These are phyloP conservation scores for Apogon talboti DNA, from an alignment of 2,797 vertebrate genomes.

Conservation along the genomic window DNA sequence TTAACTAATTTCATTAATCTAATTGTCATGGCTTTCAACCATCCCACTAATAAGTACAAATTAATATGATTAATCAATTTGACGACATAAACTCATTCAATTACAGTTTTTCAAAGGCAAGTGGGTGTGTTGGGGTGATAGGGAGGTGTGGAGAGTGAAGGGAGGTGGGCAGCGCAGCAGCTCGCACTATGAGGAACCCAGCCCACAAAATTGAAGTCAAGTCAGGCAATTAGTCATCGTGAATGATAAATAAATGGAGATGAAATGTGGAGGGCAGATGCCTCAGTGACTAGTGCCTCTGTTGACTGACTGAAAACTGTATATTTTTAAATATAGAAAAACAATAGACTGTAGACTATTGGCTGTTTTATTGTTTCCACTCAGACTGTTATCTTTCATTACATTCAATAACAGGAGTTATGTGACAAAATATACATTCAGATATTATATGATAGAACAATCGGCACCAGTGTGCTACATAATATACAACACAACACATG, in stretches of 20 bases:
- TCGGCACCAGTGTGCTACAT: too few species aligned
- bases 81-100: conserved; percentile 98
- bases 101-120: conserved; percentile 92
- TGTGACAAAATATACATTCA: background rate
- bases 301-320: conserved; percentile 37
- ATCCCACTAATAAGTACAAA: conserved; percentile 95
- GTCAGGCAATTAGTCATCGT: conserved; percentile 78
- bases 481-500: too few species aligned
- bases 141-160: conserved; percentile 62
- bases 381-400: too few species aligned
- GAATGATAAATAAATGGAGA: conserved; percentile 75
- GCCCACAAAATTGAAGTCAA: conserved; percentile 76
- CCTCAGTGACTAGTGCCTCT: conserved; percentile 19
- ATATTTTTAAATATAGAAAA: conserved; percentile 1
- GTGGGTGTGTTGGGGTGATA: conserved; percentile 88
- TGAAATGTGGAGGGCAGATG: conserved; percentile 56
- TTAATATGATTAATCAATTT: conserved; percentile 99
- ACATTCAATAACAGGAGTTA: background rate
- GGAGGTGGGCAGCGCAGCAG: conserved; percentile 67
- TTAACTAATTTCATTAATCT: conserved; percentile 96
- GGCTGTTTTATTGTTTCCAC: conserved; percentile 3
- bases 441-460: background rate
- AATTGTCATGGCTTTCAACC: conserved; percentile 93
- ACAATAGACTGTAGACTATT: conserved; percentile 3
- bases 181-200: conserved; percentile 56